Conservation (phyloP, 2,113 vertebrate genomes). For the Apus apus region DNA sequence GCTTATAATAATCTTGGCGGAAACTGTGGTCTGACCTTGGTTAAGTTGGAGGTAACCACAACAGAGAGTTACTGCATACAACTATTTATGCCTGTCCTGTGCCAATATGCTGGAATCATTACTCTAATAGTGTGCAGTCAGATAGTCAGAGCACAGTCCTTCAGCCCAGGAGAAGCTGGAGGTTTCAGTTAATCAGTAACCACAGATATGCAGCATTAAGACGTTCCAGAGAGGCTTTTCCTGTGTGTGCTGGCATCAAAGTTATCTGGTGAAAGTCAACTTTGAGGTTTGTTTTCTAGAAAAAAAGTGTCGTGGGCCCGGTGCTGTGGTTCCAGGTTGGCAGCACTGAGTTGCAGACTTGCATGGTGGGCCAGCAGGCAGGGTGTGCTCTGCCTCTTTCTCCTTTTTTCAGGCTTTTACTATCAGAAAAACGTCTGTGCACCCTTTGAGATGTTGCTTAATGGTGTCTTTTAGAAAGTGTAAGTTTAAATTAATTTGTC, state of each 20-base stretch:
- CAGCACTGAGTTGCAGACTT: neutral
- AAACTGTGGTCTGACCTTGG: slow-evolving; percentile 20
- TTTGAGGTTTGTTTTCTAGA: neutral
- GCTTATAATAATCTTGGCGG: neutral
- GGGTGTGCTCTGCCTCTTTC: neutral
- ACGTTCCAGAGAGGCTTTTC: neutral
- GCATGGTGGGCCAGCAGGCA: neutral
- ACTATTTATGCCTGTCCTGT: neutral
- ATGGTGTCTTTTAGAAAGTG: neutral
- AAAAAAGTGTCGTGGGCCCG: neutral
- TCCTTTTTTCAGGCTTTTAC: neutral
- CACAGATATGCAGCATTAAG: fast-evolving
- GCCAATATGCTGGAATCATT: neutral
- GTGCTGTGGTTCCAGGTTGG: fast-evolving
- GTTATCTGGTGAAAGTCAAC: neutral
- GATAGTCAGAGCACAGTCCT: neutral
- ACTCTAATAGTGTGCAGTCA: neutral
- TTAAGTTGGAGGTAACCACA: slow-evolving; percentile 24
- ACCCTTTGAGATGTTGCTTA: neutral
- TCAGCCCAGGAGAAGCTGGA: neutral
- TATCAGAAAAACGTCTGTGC: neutral
- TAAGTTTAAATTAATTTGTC: neutral
- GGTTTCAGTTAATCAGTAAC: slow-evolving; percentile 8
- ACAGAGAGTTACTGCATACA: neutral
- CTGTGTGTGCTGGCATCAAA: fast-evolving